Percentiles rank a stretch among this genome's conserved stretches.
These are phyloP conservation scores for Corythoichthys intestinalis DNA, from an alignment of 2,113 vertebrate species.

Conservation along the genomic window DNA sequence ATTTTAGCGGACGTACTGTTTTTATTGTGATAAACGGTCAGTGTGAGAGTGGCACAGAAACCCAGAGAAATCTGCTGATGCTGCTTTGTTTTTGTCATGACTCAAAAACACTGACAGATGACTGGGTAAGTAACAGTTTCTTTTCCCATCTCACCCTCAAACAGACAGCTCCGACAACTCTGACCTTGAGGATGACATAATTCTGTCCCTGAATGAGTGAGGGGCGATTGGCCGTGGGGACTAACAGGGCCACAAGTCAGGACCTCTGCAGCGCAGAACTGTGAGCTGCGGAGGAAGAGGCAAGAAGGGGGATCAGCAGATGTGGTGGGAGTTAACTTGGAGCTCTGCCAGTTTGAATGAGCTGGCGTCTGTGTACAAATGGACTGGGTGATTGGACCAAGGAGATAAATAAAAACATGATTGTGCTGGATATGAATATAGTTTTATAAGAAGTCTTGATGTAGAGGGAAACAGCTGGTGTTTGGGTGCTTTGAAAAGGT, in stretches of 20 bases:
- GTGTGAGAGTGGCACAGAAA: slow-evolving; percentile 5
- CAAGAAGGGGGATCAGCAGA: slow-evolving; percentile 13
- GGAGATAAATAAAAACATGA: slow-evolving; percentile 21
- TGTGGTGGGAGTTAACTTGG: slow-evolving; percentile 23
- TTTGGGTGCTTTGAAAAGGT: slow-evolving; percentile 29
- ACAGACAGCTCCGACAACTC: slow-evolving; percentile 96
- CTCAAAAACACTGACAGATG: slow-evolving; percentile 25
- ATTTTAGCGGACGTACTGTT: no score
- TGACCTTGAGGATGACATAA: slow-evolving; percentile 97
- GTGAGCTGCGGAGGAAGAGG: slow-evolving; percentile 18
- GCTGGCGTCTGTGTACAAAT: slow-evolving; percentile 25
- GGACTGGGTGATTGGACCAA: slow-evolving; percentile 19
- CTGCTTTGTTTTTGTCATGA: slow-evolving; percentile 20
- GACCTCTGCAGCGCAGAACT: slow-evolving; percentile 20
- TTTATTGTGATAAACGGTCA: no score
- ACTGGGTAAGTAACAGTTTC: slow-evolving; percentile 28
- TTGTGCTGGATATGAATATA: slow-evolving; percentile 54
- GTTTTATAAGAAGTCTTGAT: slow-evolving; percentile 49
- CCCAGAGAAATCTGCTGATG: slow-evolving; percentile 13
- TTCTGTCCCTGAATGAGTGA: slow-evolving; percentile 83
- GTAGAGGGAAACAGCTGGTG: slow-evolving; percentile 3
- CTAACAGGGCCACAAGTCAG: slow-evolving; percentile 18
- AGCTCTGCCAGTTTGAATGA: slow-evolving; percentile 46
- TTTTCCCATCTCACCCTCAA: slow-evolving; percentile 56
- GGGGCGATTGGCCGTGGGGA: slow-evolving; percentile 8